Conservation (phyloP, 2,797 vertebrate genomes). For the Argya squamiceps region DNA sequence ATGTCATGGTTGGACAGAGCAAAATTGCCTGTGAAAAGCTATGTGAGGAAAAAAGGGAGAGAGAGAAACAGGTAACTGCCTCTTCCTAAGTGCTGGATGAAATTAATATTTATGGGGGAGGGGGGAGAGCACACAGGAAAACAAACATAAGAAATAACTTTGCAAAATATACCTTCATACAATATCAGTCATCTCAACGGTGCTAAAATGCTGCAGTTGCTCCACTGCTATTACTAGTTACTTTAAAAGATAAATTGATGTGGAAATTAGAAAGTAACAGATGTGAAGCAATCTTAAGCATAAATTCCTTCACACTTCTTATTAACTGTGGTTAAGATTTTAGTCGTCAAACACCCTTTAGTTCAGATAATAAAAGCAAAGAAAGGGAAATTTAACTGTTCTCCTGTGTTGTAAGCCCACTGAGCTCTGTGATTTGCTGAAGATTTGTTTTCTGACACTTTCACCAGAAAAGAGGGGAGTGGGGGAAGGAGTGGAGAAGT, state of each 20-base stretch:
- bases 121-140: not conserved
- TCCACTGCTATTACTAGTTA: not conserved
- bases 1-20: slow-evolving; percentile 47
- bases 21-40: slow-evolving; percentile 61
- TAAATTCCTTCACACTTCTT: slow-evolving; percentile 58
- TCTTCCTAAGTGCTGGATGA: slow-evolving; percentile 15
- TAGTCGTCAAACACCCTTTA: slow-evolving; percentile 29
- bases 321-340: slow-evolving; percentile 51
- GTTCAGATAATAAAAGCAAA: slow-evolving; percentile 41
- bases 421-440: slow-evolving; percentile 69
- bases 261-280: slow-evolving; percentile 56
- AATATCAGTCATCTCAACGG: not conserved
- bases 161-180: slow-evolving; percentile 6
- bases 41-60: slow-evolving; percentile 15
- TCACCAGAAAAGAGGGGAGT: not conserved
- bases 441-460: slow-evolving; percentile 64
- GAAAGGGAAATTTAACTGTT: slow-evolving; percentile 41
- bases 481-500: not conserved
- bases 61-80: slow-evolving; percentile 27
- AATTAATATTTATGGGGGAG: not conserved
- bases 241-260: slow-evolving; percentile 30
- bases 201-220: not conserved
- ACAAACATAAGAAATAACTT: slow-evolving; percentile 11
- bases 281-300: slow-evolving; percentile 55
- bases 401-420: slow-evolving; percentile 28